phyloP scores from a whole-genome alignment of 2,888 invertebrate species.

The Zelleria hepariella region DNA sequence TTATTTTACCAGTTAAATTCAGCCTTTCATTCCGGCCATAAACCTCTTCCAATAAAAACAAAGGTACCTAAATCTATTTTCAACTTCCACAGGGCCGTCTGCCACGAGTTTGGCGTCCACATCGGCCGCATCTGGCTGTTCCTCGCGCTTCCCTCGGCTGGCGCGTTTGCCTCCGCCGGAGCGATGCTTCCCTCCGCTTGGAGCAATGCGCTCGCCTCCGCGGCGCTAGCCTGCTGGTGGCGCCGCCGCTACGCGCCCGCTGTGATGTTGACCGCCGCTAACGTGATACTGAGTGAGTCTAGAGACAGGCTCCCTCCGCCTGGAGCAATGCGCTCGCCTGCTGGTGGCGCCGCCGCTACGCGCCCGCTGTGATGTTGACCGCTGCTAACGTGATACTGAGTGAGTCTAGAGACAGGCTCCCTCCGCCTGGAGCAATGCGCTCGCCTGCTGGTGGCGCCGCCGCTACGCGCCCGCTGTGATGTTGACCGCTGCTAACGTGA shows the following conservation, averaged over 20 bases:
- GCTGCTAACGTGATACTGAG: constrained; percentile 85
- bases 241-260: constrained; percentile 83
- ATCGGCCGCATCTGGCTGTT: constrained; percentile 87
- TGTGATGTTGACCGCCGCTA: constrained; percentile 86
- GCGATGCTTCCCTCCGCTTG: constrained; percentile 97
- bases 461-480: constrained; percentile 85
- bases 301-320: constrained; percentile 79
- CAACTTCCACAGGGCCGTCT: constrained; percentile 79
- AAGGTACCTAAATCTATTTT: background rate
- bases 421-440: constrained; percentile 94
- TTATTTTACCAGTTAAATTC: too few species aligned
- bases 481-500: constrained; percentile 84
- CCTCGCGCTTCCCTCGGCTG: constrained; percentile 87
- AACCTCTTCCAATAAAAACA: too few species aligned
- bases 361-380: constrained; percentile 84
- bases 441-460: constrained; percentile 90
- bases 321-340: constrained; percentile 93
- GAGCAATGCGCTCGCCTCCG: constrained; percentile 88
- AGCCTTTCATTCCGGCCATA: too few species aligned
- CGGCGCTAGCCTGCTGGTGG: constrained; percentile 93
- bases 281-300: constrained; percentile 76
- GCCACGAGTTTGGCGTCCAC: constrained; percentile 90
- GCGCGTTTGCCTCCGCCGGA: constrained; percentile 89
- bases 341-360: constrained; percentile 88
- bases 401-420: constrained; percentile 67